Evolutionary conservation across 2,113 vertebrate genomes (phyloP), one percentile per base, ranked within the genome.

Genomic region (Corythornis vintsioides): DNA sequence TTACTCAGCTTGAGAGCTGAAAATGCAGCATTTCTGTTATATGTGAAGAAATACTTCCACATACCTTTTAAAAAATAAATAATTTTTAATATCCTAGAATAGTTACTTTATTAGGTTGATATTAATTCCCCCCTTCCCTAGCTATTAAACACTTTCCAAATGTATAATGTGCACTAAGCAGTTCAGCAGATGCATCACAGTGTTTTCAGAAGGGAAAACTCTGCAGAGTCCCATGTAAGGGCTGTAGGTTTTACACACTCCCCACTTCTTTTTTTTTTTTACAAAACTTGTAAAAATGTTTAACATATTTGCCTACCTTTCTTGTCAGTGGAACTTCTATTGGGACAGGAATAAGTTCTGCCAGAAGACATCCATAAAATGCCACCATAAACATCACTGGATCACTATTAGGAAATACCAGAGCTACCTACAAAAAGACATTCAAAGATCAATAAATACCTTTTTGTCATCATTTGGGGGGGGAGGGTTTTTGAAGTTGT

Each of bases 331-430:
- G 99, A 88, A 99, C 99, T 97, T 99, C 99, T 67, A 99, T 98
- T 65, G 99, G 99, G 75, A 99, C 99, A 59, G 99, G 99, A 83
- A 99, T 98, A 92, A 99, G 97, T 95, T 99, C 98, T 9, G 98
- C 99, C 95, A 99, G 97, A 31, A 99, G 98, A 95, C 99, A 99
- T 82, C 99, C 98, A 24, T 99, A 99, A 97, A 99, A 99, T 2
- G 99, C 99, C 95, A 99, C 99, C 98, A 99, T 99, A 96, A 99
- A 99, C 98, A 98, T 99, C 90, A 99, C 98, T 0, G 99, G 99
- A 92, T 99, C 99, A 15, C 98, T 99, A 90, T 99, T 99, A 11
- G 99, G 99, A 96, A 99, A 99, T 67, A 99, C 99, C 0, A 99
- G 98, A 18, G 99, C 99, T 83, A 99, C 99, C 99, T 99, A 70